Percentiles rank a stretch among this genome's conserved stretches.
Evolutionary conservation across 2,113 vertebrate species (phyloP).

Genomic region (Melanostigma gelatinosum): DNA sequence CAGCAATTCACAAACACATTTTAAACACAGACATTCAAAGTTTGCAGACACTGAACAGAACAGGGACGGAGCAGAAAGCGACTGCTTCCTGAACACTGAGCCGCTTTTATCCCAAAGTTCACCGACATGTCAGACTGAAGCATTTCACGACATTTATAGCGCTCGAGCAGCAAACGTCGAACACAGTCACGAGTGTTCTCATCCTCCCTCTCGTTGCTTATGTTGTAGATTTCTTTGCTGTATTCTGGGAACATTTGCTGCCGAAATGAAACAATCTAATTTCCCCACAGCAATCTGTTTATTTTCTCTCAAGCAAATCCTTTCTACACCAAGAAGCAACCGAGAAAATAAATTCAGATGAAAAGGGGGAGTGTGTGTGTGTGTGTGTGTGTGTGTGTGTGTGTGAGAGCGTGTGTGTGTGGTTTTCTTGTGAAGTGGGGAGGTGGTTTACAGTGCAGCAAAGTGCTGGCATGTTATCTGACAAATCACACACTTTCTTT

Average conservation of each 20-base stretch:
- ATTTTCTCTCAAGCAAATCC: conserved; percentile 22
- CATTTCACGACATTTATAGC: background rate
- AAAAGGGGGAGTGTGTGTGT: background rate
- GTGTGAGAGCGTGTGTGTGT: conserved; percentile 23
- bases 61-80: background rate
- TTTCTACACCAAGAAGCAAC: conserved; percentile 29
- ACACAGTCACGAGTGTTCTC: background rate
- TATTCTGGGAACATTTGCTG: background rate
- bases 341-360: conserved; percentile 4
- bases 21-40: background rate
- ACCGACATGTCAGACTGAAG: conserved; percentile 28
- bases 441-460: conserved; percentile 26
- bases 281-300: background rate
- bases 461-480: conserved; percentile 36
- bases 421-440: conserved; percentile 40
- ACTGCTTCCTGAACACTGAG: background rate
- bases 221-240: background rate
- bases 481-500: conserved; percentile 33
- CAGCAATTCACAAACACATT: background rate
- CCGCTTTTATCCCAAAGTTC: conserved; percentile 34
- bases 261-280: conserved; percentile 13
- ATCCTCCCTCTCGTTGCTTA: background rate
- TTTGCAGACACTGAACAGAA: conserved; percentile 30
- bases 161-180: background rate
- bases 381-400: conserved; percentile 16